phyloP scores from a whole-genome alignment of 2,113 vertebrate species.

The Hystrix brachyura region DNA sequence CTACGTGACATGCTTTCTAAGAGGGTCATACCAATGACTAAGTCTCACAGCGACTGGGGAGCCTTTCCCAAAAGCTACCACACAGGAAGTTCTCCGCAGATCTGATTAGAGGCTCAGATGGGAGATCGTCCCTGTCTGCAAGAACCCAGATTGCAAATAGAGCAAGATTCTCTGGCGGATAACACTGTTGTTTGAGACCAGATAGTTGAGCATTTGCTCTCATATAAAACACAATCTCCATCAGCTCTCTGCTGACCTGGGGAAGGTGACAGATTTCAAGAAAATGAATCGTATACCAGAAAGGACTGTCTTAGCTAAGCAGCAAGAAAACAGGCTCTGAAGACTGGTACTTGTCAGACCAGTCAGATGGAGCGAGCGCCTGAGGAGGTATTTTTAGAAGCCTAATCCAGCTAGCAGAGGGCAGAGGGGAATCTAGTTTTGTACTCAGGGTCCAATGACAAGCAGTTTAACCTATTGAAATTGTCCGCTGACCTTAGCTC shows the following conservation, averaged over 20 bases:
- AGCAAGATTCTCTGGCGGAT: not conserved
- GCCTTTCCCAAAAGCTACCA: not conserved
- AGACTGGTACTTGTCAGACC: constrained; percentile 28
- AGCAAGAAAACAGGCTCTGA: not conserved
- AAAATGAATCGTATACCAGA: constrained; percentile 39
- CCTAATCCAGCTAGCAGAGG: not conserved
- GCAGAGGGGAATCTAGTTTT: not conserved
- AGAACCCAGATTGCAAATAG: not conserved
- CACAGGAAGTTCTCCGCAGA: not conserved
- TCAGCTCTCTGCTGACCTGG: not conserved
- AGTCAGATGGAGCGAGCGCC: not conserved
- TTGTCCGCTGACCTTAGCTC: constrained; percentile 36
- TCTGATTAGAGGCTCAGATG: not conserved
- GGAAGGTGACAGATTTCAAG: constrained; percentile 56
- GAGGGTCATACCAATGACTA: not conserved
- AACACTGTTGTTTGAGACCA: not conserved
- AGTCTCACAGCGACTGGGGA: not conserved
- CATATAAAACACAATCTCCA: not conserved
- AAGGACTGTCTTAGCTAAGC: not conserved
- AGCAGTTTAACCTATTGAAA: constrained; percentile 57
- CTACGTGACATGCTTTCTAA: not conserved
- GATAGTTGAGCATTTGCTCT: not conserved
- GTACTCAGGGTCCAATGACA: not conserved
- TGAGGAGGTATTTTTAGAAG: constrained; percentile 71
- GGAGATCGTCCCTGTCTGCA: not conserved